Evolutionary conservation across 2,113 vertebrate genomes (phyloP).

Genomic region (Apodemus speciosus): DNA sequence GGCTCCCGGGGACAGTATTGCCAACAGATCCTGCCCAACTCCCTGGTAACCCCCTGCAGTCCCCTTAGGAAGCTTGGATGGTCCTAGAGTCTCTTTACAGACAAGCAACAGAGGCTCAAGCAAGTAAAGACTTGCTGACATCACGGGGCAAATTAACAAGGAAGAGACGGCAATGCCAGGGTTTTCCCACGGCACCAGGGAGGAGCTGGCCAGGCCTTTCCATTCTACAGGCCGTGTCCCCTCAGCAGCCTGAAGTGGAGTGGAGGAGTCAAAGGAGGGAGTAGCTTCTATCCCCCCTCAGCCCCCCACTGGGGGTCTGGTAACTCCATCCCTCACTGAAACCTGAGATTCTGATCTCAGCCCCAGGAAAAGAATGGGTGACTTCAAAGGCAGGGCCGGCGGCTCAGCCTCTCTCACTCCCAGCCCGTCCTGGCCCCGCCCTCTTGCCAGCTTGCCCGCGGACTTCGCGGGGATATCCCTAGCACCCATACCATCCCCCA

Average conservation of each 20-base stretch:
- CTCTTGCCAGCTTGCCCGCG: background rate
- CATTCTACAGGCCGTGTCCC: background rate
- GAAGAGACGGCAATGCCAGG: background rate
- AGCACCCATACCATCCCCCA: background rate
- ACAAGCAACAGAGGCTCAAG: background rate
- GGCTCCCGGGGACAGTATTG: too few relatives aligned
- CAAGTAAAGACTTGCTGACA: background rate
- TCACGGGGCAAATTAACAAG: background rate
- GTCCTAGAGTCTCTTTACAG: background rate
- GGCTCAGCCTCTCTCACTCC: slow-evolving; percentile 47
- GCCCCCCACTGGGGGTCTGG: slow-evolving; percentile 64
- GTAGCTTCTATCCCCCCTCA: background rate
- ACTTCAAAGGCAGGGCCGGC: slow-evolving; percentile 67
- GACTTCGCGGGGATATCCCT: background rate
- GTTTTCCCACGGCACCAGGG: background rate
- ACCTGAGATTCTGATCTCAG: slow-evolving; percentile 63
- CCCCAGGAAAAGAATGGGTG: slow-evolving; percentile 33
- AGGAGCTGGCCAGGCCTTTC: background rate
- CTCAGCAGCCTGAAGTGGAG: background rate
- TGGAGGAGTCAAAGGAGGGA: background rate
- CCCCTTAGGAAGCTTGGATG: background rate
- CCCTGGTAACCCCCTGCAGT: rapidly evolving
- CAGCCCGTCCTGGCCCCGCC: background rate
- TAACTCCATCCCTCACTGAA: slow-evolving; percentile 68
- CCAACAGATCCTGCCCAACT: background rate